Evolutionary conservation across 1,140 invertebrate species (phyloP), one percentile per base, ranked within the genome.

Genomic region (Pogonus chalceus): DNA sequence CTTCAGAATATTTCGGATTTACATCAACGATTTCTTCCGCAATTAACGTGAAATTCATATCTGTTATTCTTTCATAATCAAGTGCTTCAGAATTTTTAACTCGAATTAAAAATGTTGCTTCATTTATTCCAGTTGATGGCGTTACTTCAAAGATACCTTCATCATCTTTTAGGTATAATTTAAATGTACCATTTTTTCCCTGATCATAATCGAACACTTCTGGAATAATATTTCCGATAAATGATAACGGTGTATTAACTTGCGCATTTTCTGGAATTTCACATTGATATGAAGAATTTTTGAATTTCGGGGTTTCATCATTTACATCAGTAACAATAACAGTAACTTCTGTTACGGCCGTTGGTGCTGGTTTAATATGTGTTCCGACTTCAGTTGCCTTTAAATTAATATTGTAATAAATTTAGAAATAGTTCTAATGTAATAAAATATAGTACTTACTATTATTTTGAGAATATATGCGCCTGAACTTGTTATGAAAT

Each of bases 251-350:
- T 2, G 92, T 92, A 63, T 92, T 92, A 53, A 81, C 79, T 60
- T 92, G 91, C 46, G 92, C 83, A 72, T 96, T 95, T 74, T 97
- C 94, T 37, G 88, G 82, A 24, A 98, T 85, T 74, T 94, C 90
- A 23, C 89, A 92, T 16, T 85, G 75, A 72, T 97, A 97, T 52
- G 75, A 69, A 0, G 72, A 60, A 62, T 83, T 88, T 35, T 83
- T 77, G 67, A 97, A 98, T 35, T 74, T 82, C 4, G 94, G 93
- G 1, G 80, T 85, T 73, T 96, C 92, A 73, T 97, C 94, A 68
- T 97, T 96, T 0, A 96, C 84, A 73, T 98, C 94, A n/a, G 83
- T 86, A 7, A 98, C 76, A 53, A 95, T 91, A 24, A 98, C 81
- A 0, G 92, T 96, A 0, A 96, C 85, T 72, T 96, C 89, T 0